A percentile compares a stretch with the other conserved stretches of the same genome.
Evolutionary conservation across 2,797 vertebrate species (phyloP).

Genomic region (Ambastaia sidthimunki): DNA sequence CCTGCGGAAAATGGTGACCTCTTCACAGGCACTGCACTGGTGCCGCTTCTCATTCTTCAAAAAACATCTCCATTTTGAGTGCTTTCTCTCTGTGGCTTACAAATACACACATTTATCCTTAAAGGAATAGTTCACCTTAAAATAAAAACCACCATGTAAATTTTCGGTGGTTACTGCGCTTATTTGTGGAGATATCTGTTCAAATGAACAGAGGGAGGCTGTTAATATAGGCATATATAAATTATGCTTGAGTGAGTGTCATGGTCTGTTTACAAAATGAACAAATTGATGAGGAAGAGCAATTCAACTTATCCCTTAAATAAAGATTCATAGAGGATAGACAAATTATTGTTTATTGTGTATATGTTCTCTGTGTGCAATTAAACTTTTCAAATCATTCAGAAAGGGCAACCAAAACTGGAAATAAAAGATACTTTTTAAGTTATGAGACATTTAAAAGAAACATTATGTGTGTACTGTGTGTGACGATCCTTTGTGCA

Average conservation of each 20-base stretch:
- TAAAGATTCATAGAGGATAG: background rate
- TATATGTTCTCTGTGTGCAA: background rate
- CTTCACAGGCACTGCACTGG: slow-evolving; percentile 47
- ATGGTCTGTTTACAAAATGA: slow-evolving; percentile 12
- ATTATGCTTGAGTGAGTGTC: slow-evolving; percentile 1
- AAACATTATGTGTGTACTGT: no score
- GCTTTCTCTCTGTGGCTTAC: background rate
- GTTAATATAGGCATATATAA: slow-evolving; percentile 17
- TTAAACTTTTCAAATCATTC: no score
- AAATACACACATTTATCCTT: slow-evolving; percentile 1
- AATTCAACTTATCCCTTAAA: slow-evolving; percentile 15
- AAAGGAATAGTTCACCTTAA: background rate
- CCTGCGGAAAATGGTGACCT: slow-evolving; percentile 56
- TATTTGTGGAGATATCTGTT: no score
- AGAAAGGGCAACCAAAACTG: no score
- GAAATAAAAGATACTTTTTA: no score
- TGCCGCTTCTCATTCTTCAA: slow-evolving; percentile 36
- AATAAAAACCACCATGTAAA: no score
- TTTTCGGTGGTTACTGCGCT: no score
- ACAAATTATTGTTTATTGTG: slow-evolving; percentile 6
- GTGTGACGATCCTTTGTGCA: no score
- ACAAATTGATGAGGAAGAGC: slow-evolving; percentile 2
- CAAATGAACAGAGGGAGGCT: no score
- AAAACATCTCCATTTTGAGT: slow-evolving; percentile 5
- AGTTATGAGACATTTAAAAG: no score